Percentiles rank a stretch among this genome's conserved stretches.
Evolutionary conservation across 64 coral and sea anemone species (phyloP).

Genomic region (Stichodactyla mertensii): DNA sequence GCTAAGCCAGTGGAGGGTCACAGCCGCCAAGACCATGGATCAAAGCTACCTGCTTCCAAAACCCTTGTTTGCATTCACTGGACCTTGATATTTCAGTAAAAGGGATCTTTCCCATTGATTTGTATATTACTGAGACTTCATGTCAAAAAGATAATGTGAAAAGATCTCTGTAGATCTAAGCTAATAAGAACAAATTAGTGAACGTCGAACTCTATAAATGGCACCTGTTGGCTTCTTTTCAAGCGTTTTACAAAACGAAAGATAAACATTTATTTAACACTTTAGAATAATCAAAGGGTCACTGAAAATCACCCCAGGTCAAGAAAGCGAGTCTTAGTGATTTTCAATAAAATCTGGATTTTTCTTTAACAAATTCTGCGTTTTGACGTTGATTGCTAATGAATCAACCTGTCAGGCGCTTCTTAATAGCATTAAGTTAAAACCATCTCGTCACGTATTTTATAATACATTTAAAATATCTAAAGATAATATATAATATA

Average conservation of each 20-base stretch:
- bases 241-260: constrained; percentile 11
- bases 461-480: neutral
- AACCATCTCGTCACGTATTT: neutral
- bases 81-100: no score
- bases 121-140: no score
- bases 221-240: neutral
- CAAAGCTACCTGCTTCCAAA: no score
- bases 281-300: neutral
- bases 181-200: neutral
- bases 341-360: neutral
- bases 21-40: no score
- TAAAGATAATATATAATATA: neutral
- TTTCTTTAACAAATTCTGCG: neutral
- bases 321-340: neutral
- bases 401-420: neutral
- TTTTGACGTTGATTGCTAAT: neutral
- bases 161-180: no score
- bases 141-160: no score
- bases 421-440: neutral
- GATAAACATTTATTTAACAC: constrained; percentile 4
- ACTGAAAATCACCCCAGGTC: neutral
- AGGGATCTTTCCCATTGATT: no score
- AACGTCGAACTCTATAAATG: neutral
- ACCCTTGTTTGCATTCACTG: no score
- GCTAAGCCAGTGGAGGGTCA: no score